phyloP scores from a whole-genome alignment of 92 coral and sea anemone species.

The Metridium senile region DNA sequence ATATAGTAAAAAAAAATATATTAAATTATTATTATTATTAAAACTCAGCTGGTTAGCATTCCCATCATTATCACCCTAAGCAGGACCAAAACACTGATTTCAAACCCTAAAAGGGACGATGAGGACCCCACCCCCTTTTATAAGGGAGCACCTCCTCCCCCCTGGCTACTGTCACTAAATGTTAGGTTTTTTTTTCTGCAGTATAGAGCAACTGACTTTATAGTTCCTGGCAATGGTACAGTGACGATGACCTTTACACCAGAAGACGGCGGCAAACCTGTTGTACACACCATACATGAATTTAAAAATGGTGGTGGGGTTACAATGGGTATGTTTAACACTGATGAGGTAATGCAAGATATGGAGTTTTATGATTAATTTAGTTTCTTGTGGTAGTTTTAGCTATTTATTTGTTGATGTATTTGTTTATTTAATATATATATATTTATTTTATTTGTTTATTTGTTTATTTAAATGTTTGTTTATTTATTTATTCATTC shows the following conservation, averaged over 20 bases:
- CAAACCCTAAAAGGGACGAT: no score
- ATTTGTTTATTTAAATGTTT: not conserved
- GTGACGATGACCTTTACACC: conserved; percentile 84
- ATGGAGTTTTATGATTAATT: not conserved
- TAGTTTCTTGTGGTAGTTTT: not conserved
- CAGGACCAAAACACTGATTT: no score
- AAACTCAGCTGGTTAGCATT: no score
- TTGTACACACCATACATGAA: conserved; percentile 70
- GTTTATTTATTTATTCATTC: not conserved
- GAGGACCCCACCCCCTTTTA: no score
- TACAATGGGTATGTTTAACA: conserved; percentile 97
- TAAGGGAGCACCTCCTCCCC: no score
- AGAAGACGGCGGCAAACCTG: conserved; percentile 80
- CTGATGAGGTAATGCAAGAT: conserved; percentile 77
- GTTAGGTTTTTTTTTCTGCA: conserved; percentile 19
- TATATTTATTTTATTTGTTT: no score
- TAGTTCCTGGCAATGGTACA: conserved; percentile 91
- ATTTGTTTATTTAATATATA: no score
- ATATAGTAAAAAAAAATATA: no score
- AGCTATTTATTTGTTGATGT: no score
- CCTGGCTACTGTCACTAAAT: no score
- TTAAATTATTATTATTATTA: no score
- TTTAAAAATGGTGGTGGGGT: conserved; percentile 86
- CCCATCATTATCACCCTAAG: no score
- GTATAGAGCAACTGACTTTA: conserved; percentile 98